phyloP scores from a whole-genome alignment of 2,797 vertebrate genomes.

The Sebastes kiyomatsui region DNA sequence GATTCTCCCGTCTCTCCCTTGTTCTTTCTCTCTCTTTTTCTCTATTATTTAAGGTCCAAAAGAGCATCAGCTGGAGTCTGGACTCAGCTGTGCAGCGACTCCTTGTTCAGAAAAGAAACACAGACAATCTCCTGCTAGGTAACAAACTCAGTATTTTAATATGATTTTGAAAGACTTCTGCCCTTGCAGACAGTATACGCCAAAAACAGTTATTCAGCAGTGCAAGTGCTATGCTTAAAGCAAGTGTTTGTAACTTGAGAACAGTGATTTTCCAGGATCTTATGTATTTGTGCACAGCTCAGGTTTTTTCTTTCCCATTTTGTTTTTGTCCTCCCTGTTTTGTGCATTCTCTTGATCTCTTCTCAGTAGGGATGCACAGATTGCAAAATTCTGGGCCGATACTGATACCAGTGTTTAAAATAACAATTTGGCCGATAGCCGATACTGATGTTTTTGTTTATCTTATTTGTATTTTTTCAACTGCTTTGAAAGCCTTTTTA shows the following conservation, averaged over 20 bases:
- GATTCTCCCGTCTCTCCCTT: neutral
- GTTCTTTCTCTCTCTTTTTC: neutral
- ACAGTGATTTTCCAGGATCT: neutral
- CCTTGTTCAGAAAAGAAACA: conserved; percentile 84
- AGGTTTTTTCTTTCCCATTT: neutral
- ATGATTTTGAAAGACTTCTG: neutral
- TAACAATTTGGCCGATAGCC: too few relatives aligned
- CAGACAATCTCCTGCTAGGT: conserved; percentile 87
- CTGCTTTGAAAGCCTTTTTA: too few relatives aligned
- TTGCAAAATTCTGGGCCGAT: too few relatives aligned
- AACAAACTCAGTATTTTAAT: conserved; percentile 42
- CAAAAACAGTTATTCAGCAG: conserved; percentile 8
- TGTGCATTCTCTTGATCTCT: neutral
- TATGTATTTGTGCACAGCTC: neutral
- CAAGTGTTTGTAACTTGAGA: neutral
- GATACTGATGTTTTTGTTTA: too few relatives aligned
- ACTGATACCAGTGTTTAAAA: too few relatives aligned
- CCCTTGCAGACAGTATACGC: neutral
- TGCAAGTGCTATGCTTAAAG: neutral
- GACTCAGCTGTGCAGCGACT: conserved; percentile 83
- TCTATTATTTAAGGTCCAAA: conserved; percentile 85
- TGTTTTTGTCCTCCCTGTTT: neutral
- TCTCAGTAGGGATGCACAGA: neutral
- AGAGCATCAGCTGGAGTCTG: conserved; percentile 86
- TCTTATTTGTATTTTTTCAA: too few relatives aligned